Evolutionary conservation across 2,113 vertebrate genomes (phyloP).

Genomic region (Aspiorhynchus laticeps): DNA sequence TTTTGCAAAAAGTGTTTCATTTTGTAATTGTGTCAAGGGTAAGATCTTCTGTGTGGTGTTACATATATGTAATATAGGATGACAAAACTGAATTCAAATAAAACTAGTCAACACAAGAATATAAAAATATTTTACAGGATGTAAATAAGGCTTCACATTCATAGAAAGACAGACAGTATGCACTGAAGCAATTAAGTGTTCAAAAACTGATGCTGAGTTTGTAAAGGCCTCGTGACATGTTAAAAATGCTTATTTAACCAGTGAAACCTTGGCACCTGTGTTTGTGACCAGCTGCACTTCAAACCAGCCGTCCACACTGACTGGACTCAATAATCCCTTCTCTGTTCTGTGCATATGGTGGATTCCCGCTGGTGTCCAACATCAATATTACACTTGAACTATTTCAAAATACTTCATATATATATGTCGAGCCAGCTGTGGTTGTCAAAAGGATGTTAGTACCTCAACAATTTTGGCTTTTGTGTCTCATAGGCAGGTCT

Average conservation of each 20-base stretch:
- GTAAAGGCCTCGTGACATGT: background rate
- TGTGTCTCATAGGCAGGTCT: background rate
- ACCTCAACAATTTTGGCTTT: background rate
- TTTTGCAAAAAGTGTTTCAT: background rate
- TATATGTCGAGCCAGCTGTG: background rate
- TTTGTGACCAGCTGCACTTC: conserved; percentile 40
- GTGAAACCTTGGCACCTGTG: conserved; percentile 22
- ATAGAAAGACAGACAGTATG: conserved; percentile 50
- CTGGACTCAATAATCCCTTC: conserved; percentile 44
- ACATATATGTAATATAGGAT: too few relatives aligned
- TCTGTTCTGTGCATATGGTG: conserved; percentile 60
- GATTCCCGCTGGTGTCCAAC: conserved; percentile 50
- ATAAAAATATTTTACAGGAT: conserved; percentile 47
- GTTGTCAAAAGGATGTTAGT: conserved; percentile 17
- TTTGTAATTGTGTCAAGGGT: background rate
- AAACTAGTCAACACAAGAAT: background rate
- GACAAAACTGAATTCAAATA: conserved; percentile 15
- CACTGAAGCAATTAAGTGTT: background rate
- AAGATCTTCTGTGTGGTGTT: background rate
- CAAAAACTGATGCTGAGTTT: conserved; percentile 29
- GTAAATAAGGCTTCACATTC: conserved; percentile 61
- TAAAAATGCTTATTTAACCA: background rate
- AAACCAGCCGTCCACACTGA: conserved; percentile 24
- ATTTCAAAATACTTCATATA: background rate
- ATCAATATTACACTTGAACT: conserved; percentile 52